Base-by-base conservation (phyloP, 2,797 vertebrate genomes). In the Alauda arvensis region DNA sequence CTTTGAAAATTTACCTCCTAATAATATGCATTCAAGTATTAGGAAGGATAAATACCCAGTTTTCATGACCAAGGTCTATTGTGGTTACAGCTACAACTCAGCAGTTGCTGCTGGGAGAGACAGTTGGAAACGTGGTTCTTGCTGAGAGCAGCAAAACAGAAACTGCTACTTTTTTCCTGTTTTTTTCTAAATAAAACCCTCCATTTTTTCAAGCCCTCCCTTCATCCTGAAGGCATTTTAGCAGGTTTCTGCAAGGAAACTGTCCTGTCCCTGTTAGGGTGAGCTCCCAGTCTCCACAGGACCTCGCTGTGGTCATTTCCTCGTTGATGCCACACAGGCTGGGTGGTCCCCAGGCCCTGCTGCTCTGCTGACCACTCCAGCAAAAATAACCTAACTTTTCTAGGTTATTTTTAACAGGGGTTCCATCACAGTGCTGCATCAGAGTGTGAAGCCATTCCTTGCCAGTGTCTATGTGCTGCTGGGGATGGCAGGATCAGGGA, bases 111-210 rank as follows among this genome's bases (percentile, higher is more conserved):
- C 45, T 3, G 5, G 49, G 26, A 25, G 45, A 37, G 57, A 31
- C 0, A 1, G 40, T 51, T 70, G 62, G 69, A 68, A 87, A 59
- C 0, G 0, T 3, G 19, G 16, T 51, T 93, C 65, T 68, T 84
- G 89, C 83, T 93, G 76, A 93, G 62, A 57, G 40, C 61, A 76
- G 91, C 83, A 85, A 65, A 94, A 71, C 55, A 94, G 78, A 86
- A 91, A 80, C 69, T 65, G 48, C 40, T 20, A 33, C 16, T 76
- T 78, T 71, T 60, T 65, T 19, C 29, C 55, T 72, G 14, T n/a
- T 33, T 48, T 33, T 23, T 48, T 18, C 3, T 2, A 9, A 52
- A 43, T 14, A 55, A 46, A 18, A 4, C 7, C n/a, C 18, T 39
- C 33, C 0, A 3, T 25, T 85, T 88, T 55, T 83, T 20, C 29